These are phyloP conservation scores for Anabas testudineus DNA, from an alignment of 2,797 vertebrate species.

Conservation along the genomic window DNA sequence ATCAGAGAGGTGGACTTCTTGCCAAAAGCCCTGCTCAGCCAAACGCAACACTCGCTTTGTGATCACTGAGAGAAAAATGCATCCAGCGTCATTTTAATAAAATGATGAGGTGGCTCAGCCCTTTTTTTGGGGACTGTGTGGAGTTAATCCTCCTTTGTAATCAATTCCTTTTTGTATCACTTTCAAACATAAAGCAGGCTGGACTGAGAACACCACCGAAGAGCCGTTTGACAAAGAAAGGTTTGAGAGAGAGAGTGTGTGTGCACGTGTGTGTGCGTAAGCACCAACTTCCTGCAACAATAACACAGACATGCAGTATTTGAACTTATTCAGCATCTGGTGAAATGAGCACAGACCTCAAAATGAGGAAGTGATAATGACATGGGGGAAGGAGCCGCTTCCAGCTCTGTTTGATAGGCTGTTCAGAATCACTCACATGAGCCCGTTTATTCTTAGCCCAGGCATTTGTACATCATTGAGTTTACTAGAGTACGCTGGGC, in stretches of 20 bases:
- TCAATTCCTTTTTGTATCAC: conserved; percentile 61
- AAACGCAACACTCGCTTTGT: conserved; percentile 57
- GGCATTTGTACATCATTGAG: conserved; percentile 34
- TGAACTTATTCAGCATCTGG: conserved; percentile 71
- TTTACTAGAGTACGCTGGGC: conserved; percentile 62
- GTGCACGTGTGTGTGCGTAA: conserved; percentile 22
- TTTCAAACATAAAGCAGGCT: conserved; percentile 47
- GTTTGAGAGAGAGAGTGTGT: conserved; percentile 8
- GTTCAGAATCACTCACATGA: conserved; percentile 66
- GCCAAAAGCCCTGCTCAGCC: conserved; percentile 68
- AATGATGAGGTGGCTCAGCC: conserved; percentile 68
- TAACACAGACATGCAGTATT: conserved; percentile 51
- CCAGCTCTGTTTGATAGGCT: conserved; percentile 56
- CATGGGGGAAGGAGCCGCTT: conserved; percentile 69
- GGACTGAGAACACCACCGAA: conserved; percentile 16
- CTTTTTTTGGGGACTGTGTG: conserved; percentile 39
- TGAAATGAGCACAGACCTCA: conserved; percentile 60
- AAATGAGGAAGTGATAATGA: conserved; percentile 81
- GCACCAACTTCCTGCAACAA: conserved; percentile 75
- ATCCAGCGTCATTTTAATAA: conserved; percentile 66
- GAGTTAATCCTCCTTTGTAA: conserved; percentile 64
- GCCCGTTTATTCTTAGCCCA: conserved; percentile 72
- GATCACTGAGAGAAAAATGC: conserved; percentile 59
- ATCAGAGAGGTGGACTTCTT: conserved; percentile 70
- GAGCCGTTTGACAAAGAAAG: conserved; percentile 33